These are phyloP conservation scores for Laticauda laticaudata DNA, from an alignment of 2,113 vertebrate genomes.

Conservation along the genomic window DNA sequence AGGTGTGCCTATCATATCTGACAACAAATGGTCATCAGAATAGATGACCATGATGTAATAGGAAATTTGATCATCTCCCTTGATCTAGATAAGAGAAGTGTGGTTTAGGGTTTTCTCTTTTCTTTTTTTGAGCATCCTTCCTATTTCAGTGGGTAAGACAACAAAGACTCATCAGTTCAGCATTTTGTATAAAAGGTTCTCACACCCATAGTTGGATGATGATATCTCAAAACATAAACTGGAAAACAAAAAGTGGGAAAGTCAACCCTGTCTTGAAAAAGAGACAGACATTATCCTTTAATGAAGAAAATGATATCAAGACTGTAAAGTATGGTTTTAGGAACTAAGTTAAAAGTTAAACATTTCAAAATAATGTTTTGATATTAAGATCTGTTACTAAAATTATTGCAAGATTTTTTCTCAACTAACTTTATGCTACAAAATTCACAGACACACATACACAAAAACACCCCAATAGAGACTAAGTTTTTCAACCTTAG, in stretches of 20 bases:
- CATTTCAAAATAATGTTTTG: background rate
- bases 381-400: background rate
- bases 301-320: background rate
- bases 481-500: background rate
- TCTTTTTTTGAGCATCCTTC: constrained; percentile 54
- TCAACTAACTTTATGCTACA: background rate
- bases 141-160: constrained; percentile 41
- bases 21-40: constrained; percentile 62
- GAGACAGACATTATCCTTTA: background rate
- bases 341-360: background rate
- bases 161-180: constrained; percentile 20
- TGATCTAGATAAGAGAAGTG: constrained; percentile 64
- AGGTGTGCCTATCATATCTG: constrained; percentile 63
- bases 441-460: background rate
- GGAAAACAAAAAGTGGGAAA: background rate
- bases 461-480: background rate
- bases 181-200: constrained; percentile 24
- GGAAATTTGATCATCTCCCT: constrained; percentile 73
- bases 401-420: background rate
- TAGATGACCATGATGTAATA: constrained; percentile 72
- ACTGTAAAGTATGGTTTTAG: background rate
- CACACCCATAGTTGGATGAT: constrained; percentile 3
- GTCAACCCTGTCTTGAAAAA: background rate
- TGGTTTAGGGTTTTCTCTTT: constrained; percentile 35
- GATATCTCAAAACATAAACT: background rate